phyloP scores from a whole-genome alignment of 2,888 invertebrate genomes.

The Maniola hyperantus region DNA sequence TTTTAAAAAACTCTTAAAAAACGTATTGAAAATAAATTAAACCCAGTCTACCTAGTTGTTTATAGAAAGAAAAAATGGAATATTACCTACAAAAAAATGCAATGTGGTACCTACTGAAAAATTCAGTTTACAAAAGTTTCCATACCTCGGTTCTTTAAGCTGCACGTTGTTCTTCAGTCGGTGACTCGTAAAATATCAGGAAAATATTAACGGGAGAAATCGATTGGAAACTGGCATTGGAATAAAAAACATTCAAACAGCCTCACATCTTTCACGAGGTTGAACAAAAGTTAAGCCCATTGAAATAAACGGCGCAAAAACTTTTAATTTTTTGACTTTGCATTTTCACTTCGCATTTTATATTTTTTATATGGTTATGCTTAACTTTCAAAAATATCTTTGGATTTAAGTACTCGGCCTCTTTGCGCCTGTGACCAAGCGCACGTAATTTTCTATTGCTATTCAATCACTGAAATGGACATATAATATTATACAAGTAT shows the following conservation, averaged over 20 bases:
- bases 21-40: too few species aligned
- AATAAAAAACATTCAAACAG: conserved; percentile 12
- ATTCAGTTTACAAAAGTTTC: neutral
- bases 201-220: neutral
- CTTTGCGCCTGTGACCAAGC: too few species aligned
- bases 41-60: too few species aligned
- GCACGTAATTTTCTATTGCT: too few species aligned
- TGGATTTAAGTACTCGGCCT: too few species aligned
- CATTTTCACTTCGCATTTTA: neutral
- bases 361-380: neutral
- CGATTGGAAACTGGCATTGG: conserved; percentile 5
- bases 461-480: too few species aligned
- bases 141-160: neutral
- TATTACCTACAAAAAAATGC: too few species aligned
- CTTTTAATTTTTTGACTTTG: too few species aligned
- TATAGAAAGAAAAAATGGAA: too few species aligned
- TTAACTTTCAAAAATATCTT: neutral
- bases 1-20: too few species aligned
- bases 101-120: too few species aligned
- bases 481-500: too few species aligned
- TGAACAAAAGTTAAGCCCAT: conserved; percentile 9
- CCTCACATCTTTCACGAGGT: conserved; percentile 2
- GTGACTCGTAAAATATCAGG: neutral
- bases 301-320: conserved; percentile 3
- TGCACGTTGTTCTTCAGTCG: neutral